Evolutionary conservation across 2,797 vertebrate genomes (phyloP), one percentile per base, ranked within the genome.

Genomic region (Bradypodion pumilum): DNA sequence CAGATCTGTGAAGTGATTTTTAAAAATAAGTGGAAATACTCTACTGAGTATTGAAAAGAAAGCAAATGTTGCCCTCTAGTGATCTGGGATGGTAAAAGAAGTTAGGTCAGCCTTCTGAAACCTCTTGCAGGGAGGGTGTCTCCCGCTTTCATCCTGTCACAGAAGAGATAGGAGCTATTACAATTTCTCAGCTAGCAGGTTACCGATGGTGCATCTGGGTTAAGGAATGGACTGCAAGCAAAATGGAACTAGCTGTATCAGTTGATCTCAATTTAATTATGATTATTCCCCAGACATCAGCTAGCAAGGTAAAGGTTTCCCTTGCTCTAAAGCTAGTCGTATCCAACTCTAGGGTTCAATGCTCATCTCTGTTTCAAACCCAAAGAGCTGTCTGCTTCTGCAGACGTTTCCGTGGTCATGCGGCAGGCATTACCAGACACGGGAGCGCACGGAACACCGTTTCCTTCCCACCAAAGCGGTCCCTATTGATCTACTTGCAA

Each of bases 11-110:
- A 2, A 19, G 13, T 56, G 4, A 56, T 56, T 56, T 56, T 16
- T 2, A n/a, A n/a, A n/a, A n/a, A n/a, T 5, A 1, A 56, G 4
- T 0, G 0, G 1, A 0, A 40, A n/a, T 5, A 1, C 0, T 19
- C 37, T 27, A 60, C 2, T 27, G 29, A 5, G 49, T 27, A 44
- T n/a, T 73, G 16, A 86, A 91, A 90, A 91, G 72, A 85, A 86
- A 87, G 80, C 60, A 81, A 76, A 86, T 81, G 85, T 80, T 91
- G 25, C 90, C 94, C 94, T 90, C 95, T 94, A 81, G 92, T 93
- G 95, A 78, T 15, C 9, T 32, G 16, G 23, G 0, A 37, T 35
- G 15, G 16, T 0, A 0, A 35, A 82, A 88, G 70, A 60, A 63
- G 29, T 73, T 7, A n/a, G 19, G 76, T 32, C 32, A 44, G 9